A percentile compares a stretch with the other conserved stretches of the same genome.
Evolutionary conservation across 2,888 invertebrate species (phyloP).

Genomic region (Drosophila melanosoma): DNA sequence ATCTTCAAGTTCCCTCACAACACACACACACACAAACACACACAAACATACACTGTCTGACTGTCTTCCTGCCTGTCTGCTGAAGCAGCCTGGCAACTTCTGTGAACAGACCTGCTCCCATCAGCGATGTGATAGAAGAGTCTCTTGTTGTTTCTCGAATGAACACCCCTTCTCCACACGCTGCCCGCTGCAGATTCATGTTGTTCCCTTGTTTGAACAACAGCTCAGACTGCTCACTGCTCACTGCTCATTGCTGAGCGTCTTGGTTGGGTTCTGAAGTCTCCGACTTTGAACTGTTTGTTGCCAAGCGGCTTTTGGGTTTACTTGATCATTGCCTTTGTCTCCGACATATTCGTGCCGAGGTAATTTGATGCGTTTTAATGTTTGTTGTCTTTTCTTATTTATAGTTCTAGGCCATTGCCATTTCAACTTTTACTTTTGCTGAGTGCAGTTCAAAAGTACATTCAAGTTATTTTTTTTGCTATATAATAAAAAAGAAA

Average conservation of each 20-base stretch:
- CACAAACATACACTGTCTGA: slow-evolving; percentile 16
- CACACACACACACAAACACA: background rate
- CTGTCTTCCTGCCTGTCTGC: slow-evolving; percentile 24
- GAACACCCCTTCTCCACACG: background rate
- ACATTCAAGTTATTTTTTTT: background rate
- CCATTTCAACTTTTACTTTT: slow-evolving; percentile 69
- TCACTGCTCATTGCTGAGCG: slow-evolving; percentile 3
- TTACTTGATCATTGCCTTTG: slow-evolving; percentile 12
- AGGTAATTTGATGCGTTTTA: slow-evolving; percentile 62
- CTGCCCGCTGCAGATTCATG: background rate
- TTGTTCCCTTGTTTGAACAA: slow-evolving; percentile 17
- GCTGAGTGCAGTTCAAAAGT: slow-evolving; percentile 6
- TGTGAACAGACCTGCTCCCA: slow-evolving; percentile 50
- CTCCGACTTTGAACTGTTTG: slow-evolving; percentile 32
- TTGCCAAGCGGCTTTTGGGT: slow-evolving; percentile 57
- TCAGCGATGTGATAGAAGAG: slow-evolving; percentile 33
- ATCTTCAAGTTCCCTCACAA: background rate
- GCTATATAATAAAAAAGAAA: background rate
- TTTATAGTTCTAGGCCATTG: slow-evolving; percentile 63
- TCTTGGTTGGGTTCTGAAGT: slow-evolving; percentile 11
- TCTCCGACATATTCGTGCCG: slow-evolving; percentile 18
- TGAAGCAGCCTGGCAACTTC: slow-evolving; percentile 63
- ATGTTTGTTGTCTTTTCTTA: slow-evolving; percentile 1
- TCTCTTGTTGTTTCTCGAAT: slow-evolving; percentile 1
- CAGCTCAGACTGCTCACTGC: slow-evolving; percentile 35